Evolutionary conservation across 2,888 invertebrate species (phyloP).

Genomic region (Capitulum mitella): DNA sequence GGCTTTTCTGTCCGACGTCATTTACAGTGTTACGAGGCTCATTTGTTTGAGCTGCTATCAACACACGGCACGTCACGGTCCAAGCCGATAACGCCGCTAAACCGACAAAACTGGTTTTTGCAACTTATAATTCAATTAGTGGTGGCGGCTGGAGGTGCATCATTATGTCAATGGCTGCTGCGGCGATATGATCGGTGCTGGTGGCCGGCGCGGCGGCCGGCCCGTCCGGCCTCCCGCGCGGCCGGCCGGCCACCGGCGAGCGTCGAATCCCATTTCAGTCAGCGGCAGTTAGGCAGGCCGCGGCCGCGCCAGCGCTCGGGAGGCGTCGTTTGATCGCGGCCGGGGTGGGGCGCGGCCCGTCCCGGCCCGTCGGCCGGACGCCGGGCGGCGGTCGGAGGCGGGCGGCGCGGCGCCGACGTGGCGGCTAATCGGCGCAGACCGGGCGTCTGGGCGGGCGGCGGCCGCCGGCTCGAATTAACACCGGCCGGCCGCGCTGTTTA

Average conservation of each 20-base stretch:
- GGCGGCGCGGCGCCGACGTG: background rate
- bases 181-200: background rate
- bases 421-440: background rate
- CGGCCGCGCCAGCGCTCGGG: no score
- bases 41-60: slow-evolving; percentile 9
- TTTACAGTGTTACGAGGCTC: slow-evolving; percentile 6
- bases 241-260: no score
- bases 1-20: background rate
- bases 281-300: no score
- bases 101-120: slow-evolving; percentile 16
- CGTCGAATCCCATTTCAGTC: no score
- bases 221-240: no score
- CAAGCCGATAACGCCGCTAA: background rate
- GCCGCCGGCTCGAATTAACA: background rate
- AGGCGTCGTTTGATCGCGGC: no score
- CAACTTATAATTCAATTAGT: slow-evolving; percentile 10
- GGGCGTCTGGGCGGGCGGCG: background rate
- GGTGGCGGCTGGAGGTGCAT: background rate
- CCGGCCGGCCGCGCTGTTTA: background rate
- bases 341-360: no score
- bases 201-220: no score
- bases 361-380: no score
- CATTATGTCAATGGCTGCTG: background rate
- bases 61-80: background rate
- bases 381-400: background rate